Conservation (phyloP, 1,140 invertebrate genomes). For the honey bee (Apis mellifera) region DNA sequence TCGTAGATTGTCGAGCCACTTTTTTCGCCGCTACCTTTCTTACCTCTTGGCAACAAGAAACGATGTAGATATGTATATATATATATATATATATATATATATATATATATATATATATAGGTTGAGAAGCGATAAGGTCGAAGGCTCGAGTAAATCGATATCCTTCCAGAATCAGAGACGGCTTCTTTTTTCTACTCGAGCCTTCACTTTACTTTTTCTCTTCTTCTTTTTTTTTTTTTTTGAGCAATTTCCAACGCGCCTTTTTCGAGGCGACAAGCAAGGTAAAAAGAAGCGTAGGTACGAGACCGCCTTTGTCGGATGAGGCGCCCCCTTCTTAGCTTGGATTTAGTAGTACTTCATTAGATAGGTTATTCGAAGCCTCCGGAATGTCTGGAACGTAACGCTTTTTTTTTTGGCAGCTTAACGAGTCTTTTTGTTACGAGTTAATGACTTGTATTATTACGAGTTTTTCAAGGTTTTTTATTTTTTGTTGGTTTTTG, state of each 20-base stretch:
- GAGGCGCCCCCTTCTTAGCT: constrained; percentile 3
- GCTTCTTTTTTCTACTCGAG: background rate
- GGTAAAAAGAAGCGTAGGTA: constrained; percentile 11
- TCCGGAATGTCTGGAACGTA: background rate
- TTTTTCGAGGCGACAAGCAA: constrained; percentile 18
- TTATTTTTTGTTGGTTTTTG: no score
- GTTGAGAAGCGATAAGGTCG: constrained; percentile 49
- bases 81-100: background rate
- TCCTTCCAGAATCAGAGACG: background rate
- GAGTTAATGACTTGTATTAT: no score
- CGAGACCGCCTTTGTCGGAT: constrained; percentile 27
- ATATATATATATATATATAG: background rate
- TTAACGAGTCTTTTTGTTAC: background rate
- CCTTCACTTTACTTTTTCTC: constrained; percentile 8
- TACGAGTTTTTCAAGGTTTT: no score
- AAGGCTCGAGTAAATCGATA: constrained; percentile 53
- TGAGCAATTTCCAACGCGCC: constrained; percentile 29
- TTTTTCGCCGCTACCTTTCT: background rate
- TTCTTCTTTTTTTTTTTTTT: no score
- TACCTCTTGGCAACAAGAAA: background rate
- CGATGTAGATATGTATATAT: background rate
- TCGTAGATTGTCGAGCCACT: constrained; percentile 26
- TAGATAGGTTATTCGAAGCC: constrained; percentile 23
- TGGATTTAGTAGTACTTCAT: constrained; percentile 27
- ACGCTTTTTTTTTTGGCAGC: background rate